phyloP scores from a whole-genome alignment of 2,888 invertebrate species.

The Lithophane ornitopus region DNA sequence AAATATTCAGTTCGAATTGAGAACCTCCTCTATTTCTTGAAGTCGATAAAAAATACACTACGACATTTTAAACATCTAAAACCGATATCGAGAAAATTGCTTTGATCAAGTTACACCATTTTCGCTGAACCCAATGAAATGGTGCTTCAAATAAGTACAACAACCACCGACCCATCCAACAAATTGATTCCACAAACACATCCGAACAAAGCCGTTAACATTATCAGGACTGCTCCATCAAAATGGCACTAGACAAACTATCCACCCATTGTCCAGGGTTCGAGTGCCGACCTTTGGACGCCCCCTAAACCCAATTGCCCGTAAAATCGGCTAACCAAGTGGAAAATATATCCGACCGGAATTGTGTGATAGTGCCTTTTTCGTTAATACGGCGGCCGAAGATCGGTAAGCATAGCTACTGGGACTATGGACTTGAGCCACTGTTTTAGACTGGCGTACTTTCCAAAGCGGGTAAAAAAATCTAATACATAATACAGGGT shows the following conservation, averaged over 20 bases:
- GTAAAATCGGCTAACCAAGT: conserved; percentile 89
- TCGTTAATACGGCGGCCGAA: conserved; percentile 77
- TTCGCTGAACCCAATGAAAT: not conserved
- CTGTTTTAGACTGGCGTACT: not conserved
- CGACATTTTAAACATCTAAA: not conserved
- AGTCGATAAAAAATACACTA: not conserved
- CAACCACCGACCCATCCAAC: conserved; percentile 21
- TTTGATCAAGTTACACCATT: not conserved
- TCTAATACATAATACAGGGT: too few relatives aligned
- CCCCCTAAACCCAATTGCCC: conserved; percentile 87
- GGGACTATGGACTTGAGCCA: conserved; percentile 16
- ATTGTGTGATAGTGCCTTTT: conserved; percentile 79
- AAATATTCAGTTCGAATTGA: not conserved
- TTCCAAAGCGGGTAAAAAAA: not conserved
- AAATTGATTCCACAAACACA: conserved; percentile 55
- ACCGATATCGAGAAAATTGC: not conserved
- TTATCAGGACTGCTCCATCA: conserved; percentile 82
- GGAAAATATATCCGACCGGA: conserved; percentile 88
- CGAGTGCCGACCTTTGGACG: conserved; percentile 79
- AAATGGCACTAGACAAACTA: conserved; percentile 86
- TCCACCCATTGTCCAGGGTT: conserved; percentile 81
- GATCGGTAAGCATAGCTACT: conserved; percentile 53
- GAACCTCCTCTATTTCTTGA: not conserved
- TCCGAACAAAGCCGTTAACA: conserved; percentile 78
- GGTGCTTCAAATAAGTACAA: not conserved